Evolutionary conservation across 2,888 invertebrate genomes (phyloP), one percentile per base, ranked within the genome.

Genomic region (Chrysotoxum bicinctum): DNA sequence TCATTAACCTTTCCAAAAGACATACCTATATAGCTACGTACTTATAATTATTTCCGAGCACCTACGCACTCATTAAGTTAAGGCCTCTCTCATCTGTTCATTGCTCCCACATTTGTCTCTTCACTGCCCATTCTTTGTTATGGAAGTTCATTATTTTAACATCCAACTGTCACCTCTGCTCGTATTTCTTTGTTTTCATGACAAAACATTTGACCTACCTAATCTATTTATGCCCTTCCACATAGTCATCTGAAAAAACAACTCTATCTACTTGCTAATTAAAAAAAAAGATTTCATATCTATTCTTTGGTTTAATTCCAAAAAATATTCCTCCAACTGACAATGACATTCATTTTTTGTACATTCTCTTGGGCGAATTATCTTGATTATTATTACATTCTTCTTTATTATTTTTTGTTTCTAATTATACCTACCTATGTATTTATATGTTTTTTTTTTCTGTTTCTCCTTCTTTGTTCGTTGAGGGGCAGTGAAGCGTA

Each of bases 271-370:
- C 50, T 26, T 26, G 26, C 26, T 3, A 26, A 26, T 26, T n/a
- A 10, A 50, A 30, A 10, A 50, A 30, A 54, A 6, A 52, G 66
- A 32, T 32, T 40, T 35, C 8, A 43, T 26, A 26, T 62, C 30
- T 23, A n/a, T 48, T 26, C 26, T 40, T 48, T 35, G 12, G 2
- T 78, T 62, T 26, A 37, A 35, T 37, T 37, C 7, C 14, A 40
- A 40, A n/a, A 40, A n/a, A 40, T 40, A n/a, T 40, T 14, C 2
- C n/a, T n/a, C n/a, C 40, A 40, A 14, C n/a, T 40, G 40, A 40
- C 40, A 69, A 40, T 83, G 83, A 75, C 35, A 83, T 77, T 82
- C 54, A n/a, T 37, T 54, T 43, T 50, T 21, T 45, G 9, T 14
- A 50, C 35, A 10, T 60, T 60, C 19, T 69, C 43, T 43, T 52